Evolutionary conservation across 1,140 invertebrate genomes (phyloP), one percentile per base, ranked within the genome.

Genomic region (Drosophila sp.): DNA sequence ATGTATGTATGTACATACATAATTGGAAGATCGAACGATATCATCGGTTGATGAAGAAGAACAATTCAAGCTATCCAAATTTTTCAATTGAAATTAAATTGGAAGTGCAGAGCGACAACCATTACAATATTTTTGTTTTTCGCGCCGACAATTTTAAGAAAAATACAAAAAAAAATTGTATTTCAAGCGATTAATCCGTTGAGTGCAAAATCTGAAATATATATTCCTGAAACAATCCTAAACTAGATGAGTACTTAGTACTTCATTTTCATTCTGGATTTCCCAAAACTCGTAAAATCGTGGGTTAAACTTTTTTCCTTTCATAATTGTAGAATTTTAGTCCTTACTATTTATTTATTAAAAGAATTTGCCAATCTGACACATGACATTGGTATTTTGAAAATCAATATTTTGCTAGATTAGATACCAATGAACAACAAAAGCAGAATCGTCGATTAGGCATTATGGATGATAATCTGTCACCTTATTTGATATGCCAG

Each of bases 11-110:
- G 17, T 17, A 17, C 17, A 50, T 27, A 10, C 44, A 50, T 50
- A 50, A 50, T 50, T 50, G 44, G 5, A 25, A 8, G 23, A 50
- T 50, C 44, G 44, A 50, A 50, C 44, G 23, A 50, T 50, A 50
- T 50, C 44, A 8, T 7, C 44, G 7, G 1, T 47, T 4, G 17
- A 47, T 0, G 3, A 50, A 47, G 0, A 10, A 50, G 4, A 27
- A 27, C 44, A 50, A 27, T 7, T 50, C 7, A 50, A 10, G 44
- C 25, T 27, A 50, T 50, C 25, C 1, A 50, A 50, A 50, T 50
- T 50, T 50, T 23, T 27, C 3, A 27, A 50, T 50, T 50, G 44
- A 50, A 50, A 50, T 50, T 10, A 6, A 47, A 17, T 7, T 25
- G 3, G 4, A 47, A 47, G 23, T 25, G 0, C 0, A 27, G 1